Evolutionary conservation across 1,140 invertebrate species (phyloP), one percentile per base, ranked within the genome.

Genomic region (Dryas iulia): DNA sequence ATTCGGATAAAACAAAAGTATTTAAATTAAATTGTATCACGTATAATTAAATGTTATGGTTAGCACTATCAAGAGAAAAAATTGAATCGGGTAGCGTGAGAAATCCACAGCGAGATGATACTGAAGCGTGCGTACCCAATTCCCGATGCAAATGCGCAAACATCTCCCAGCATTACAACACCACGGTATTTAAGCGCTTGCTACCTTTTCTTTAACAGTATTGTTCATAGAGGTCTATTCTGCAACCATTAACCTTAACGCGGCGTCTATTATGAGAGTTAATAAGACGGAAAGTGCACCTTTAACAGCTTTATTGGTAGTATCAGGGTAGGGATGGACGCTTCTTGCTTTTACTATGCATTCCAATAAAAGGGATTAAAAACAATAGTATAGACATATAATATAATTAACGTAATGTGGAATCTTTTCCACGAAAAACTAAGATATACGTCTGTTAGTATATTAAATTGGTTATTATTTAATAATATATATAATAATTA

Each of bases 111-210:
- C 70, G 74, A 81, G 74, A 68, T 68, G 71, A 75, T 79, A 73
- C 66, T 67, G 77, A 72, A 84, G 86, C 88, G 88, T 90, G 88
- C 84, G 79, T 77, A 78, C 81, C 88, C 88, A 89, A 90, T 89
- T 90, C 77, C 76, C 82, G 80, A 90, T 90, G 88, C 88, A 86
- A 90, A 90, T 90, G 78, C 62, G 75, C 73, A 59, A 68, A 73
- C 81, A 81, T 81, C 79, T 72, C 70, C 71, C 73, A 68, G 62
- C 61, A 77, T 68, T 62, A 64, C 65, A 72, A 57, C 56, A 64
- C 59, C 60, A 53, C 58, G 52, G 66, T 53, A 47, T 54, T 65
- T 64, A 72, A 74, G 76, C 73, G 66, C 77, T 69, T 68, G 77
- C 77, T 81, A 81, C 77, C 75, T 76, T 85, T 82, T 80, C 80